Base-by-base conservation (phyloP, 64 coral and sea anemone genomes). In the Anthopleura sola region DNA sequence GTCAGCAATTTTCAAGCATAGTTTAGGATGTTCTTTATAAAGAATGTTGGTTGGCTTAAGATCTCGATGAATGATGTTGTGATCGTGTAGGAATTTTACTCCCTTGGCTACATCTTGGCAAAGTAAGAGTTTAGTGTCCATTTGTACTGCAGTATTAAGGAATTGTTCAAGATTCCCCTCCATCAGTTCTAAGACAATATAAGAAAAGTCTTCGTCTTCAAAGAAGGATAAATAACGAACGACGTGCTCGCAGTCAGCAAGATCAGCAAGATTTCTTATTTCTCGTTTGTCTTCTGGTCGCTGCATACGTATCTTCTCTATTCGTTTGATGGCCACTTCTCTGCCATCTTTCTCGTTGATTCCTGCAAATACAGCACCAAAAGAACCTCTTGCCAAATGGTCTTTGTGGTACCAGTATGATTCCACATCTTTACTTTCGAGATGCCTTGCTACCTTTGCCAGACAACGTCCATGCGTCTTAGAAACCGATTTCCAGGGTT, bases 131-230 rank as follows among this genome's bases (percentile, higher is more conserved):
- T 3, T 47, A 31, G 58, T 21, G 12, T 80, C 21, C 6, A 44
- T 32, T 31, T 17, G 23, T 39, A 39, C 13, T 12, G 33, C 24
- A 74, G 11, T 24, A 36, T 31, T 31, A 74, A 74, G 33, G 19
- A 74, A 32, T 4, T 74, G 17, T 13, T 74, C 38, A 3, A 94
- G 60, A 6, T 84, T 87, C 7, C 89, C 93, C 54, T 95, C 93
- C 93, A 91, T 95, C 37, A 95, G 34, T 56, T 95, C 92, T 6
- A 94, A 36, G 28, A 87, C 37, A 33, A 90, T 94, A 18, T 85
- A 94, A 8, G 85, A 74, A 21, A 87, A 94, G 19, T 86, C 5
- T 0, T 28, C 0, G 13, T 94, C 88, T 40, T 39, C 32, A 16
- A 48, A 17, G 20, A 81, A 78, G 23, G 32, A 23, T 23, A 64